These are phyloP conservation scores for Ophion costatus DNA, from an alignment of 2,888 invertebrate species.

Conservation along the genomic window DNA sequence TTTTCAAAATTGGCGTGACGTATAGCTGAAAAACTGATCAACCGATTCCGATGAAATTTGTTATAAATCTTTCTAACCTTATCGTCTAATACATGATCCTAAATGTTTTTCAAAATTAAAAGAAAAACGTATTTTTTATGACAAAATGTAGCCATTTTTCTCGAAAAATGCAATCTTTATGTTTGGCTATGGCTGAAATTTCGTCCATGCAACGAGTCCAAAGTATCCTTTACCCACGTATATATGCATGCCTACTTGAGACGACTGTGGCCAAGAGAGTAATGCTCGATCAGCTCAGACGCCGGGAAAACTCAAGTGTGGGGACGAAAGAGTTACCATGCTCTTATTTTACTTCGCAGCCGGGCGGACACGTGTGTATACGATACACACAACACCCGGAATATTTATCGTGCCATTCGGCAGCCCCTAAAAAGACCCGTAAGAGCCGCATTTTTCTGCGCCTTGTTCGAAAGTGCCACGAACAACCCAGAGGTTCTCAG, in stretches of 20 bases:
- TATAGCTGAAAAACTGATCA: too few species aligned
- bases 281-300: conserved; percentile 52
- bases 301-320: conserved; percentile 42
- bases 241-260: conserved; percentile 15
- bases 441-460: conserved; percentile 74
- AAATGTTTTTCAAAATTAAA: too few species aligned
- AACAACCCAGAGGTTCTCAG: conserved; percentile 59
- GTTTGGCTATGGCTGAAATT: not conserved
- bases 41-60: too few species aligned
- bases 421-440: conserved; percentile 72
- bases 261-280: conserved; percentile 21
- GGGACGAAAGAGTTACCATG: conserved; percentile 14
- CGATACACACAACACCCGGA: conserved; percentile 58
- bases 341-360: conserved; percentile 34
- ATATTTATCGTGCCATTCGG: conserved; percentile 78
- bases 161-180: too few species aligned
- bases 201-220: not conserved
- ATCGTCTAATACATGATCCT: too few species aligned
- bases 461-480: conserved; percentile 67
- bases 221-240: not conserved
- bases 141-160: too few species aligned
- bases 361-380: conserved; percentile 1
- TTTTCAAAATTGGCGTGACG: too few species aligned
- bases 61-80: too few species aligned
- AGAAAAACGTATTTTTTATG: too few species aligned